Evolutionary conservation across 2,797 vertebrate genomes (phyloP), one percentile per base, ranked within the genome.

Genomic region (Chloroceryle amazona): DNA sequence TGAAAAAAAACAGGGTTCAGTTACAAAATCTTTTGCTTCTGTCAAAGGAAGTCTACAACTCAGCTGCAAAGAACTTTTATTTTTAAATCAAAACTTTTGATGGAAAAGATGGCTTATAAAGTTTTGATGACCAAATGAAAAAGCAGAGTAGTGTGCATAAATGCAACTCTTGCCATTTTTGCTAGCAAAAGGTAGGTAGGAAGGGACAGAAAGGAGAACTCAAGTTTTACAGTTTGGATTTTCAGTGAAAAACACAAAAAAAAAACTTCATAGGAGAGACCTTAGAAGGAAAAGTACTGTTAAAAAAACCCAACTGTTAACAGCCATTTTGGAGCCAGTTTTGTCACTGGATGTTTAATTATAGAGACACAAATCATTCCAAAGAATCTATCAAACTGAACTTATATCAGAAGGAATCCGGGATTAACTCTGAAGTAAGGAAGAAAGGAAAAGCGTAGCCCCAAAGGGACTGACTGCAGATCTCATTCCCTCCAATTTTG

Each of bases 21-120:
- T 47, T 8, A 15, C 22, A 15, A 18, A n/a, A 0, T 51, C 33
- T 33, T 80, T 28, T 33, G 4, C n/a, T 42, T 2, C 7, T 39
- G n/a, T 15, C 29, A 79, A 58, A 58, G 21, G 18, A 66, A 71
- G 41, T n/a, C n/a, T 29, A 47, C 20, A 11, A 55, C 35, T 65
- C 31, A 3, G 11, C 18, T 29, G 9, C 61, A 4, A 47, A 46
- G 10, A 33, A n/a, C 21, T 8, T 25, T 17, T 20, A 17, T 49
- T 6, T 15, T 61, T 68, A 0, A 49, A 46, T 73, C 10, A n/a
- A 62, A 71, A 63, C 5, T 61, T 58, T 29, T 60, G 4, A 58
- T 65, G 39, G 37, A 57, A 42, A 72, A 74, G 10, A 42, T 62
- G 11, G 5, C 18, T 72, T 42, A 10, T 10, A 26, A 49, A 80